These are phyloP conservation scores for Rhinogobius similis DNA, from an alignment of 2,113 vertebrate genomes.

Conservation along the genomic window DNA sequence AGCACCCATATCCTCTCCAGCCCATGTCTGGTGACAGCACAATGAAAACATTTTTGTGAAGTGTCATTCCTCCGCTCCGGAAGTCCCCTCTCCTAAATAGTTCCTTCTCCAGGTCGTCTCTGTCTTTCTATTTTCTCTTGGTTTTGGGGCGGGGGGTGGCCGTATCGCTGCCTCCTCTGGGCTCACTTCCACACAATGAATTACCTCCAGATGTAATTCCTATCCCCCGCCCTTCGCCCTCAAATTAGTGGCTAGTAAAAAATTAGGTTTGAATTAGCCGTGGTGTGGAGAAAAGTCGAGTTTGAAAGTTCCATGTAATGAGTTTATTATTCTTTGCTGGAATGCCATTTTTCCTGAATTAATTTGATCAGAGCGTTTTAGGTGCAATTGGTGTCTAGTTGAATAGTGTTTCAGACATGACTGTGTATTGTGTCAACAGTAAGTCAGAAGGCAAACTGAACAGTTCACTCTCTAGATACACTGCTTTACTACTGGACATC, in stretches of 20 bases:
- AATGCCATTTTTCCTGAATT: slow-evolving; percentile 69
- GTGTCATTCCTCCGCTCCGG: slow-evolving; percentile 60
- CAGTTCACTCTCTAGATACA: slow-evolving; percentile 2
- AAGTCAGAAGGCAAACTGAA: slow-evolving; percentile 41
- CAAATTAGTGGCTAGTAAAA: slow-evolving; percentile 82
- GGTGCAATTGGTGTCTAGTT: slow-evolving; percentile 59
- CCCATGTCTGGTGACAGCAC: slow-evolving; percentile 64
- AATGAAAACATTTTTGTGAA: slow-evolving; percentile 70
- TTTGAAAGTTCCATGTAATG: slow-evolving; percentile 76
- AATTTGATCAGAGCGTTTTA: slow-evolving; percentile 55
- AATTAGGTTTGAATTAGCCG: slow-evolving; percentile 81
- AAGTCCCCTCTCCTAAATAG: slow-evolving; percentile 67
- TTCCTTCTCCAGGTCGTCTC: slow-evolving; percentile 54
- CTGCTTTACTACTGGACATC: slow-evolving; percentile 26
- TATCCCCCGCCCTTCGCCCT: slow-evolving; percentile 59
- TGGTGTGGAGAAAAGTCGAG: slow-evolving; percentile 67
- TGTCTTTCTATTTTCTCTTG: slow-evolving; percentile 37
- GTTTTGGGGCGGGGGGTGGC: slow-evolving; percentile 4
- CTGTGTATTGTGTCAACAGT: slow-evolving; percentile 53
- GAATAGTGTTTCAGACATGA: slow-evolving; percentile 65
- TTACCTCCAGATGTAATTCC: slow-evolving; percentile 83
- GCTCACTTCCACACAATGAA: slow-evolving; percentile 75
- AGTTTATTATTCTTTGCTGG: slow-evolving; percentile 78
- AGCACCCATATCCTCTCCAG: slow-evolving; percentile 63
- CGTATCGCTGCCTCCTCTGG: slow-evolving; percentile 62